Conservation (phyloP, 2,888 invertebrate species). For the Tenthredo mesomela region DNA sequence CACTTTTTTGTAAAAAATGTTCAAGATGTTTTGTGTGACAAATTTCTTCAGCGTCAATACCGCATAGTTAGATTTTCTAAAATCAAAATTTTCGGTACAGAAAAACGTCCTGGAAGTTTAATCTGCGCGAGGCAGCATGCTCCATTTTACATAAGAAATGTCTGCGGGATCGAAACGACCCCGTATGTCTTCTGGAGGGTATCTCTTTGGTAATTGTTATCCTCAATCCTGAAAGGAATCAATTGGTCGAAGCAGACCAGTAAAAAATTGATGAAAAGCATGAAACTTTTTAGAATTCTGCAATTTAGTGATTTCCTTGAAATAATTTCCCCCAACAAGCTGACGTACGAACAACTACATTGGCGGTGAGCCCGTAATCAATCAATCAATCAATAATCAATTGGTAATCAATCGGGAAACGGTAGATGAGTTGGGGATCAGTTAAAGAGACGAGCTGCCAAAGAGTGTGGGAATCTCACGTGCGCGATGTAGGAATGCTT, state of each 20-base stretch:
- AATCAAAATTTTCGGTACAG: too few relatives aligned
- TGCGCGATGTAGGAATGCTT: constrained; percentile 73
- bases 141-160: too few relatives aligned
- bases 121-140: too few relatives aligned
- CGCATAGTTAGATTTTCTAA: too few relatives aligned
- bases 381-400: constrained; percentile 38
- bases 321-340: constrained; percentile 21
- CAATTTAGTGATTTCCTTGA: neutral
- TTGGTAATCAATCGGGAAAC: constrained; percentile 38
- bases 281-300: neutral
- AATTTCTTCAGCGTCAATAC: too few relatives aligned
- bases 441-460: constrained; percentile 62
- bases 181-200: neutral
- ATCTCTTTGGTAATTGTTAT: neutral
- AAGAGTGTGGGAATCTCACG: constrained; percentile 77
- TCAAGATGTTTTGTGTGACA: too few relatives aligned
- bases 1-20: too few relatives aligned
- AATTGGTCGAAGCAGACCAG: neutral
- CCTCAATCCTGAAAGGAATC: neutral
- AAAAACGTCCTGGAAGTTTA: too few relatives aligned
- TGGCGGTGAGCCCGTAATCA: neutral
- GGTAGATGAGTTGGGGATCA: constrained; percentile 47
- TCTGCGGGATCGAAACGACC: too few relatives aligned
- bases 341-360: neutral
- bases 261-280: neutral